A percentile compares a stretch with the other conserved stretches of the same genome.
These are phyloP conservation scores for Cydia fagiglandana DNA, from an alignment of 1,140 invertebrate genomes.

Conservation along the genomic window DNA sequence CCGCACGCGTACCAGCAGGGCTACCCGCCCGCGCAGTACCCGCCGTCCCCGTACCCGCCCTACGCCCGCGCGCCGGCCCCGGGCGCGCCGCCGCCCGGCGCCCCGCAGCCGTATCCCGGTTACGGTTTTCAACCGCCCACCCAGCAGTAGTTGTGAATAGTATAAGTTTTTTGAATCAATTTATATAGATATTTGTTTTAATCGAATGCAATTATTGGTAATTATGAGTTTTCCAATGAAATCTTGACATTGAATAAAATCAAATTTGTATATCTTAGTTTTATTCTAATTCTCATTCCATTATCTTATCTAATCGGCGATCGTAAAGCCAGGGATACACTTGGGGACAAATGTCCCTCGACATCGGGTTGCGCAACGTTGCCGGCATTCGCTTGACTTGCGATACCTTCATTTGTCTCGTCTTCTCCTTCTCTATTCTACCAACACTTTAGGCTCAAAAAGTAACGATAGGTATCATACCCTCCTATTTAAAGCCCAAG, in stretches of 20 bases:
- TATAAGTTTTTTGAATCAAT: not conserved
- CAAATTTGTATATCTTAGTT: not conserved
- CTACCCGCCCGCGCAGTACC: conserved; percentile 76
- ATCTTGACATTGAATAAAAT: conserved; percentile 26
- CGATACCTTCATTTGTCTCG: no score
- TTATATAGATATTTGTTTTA: conserved; percentile 27
- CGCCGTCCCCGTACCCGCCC: conserved; percentile 73
- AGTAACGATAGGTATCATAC: no score
- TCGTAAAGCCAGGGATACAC: no score
- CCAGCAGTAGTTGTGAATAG: conserved; percentile 57
- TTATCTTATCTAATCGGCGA: no score
- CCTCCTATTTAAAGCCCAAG: no score
- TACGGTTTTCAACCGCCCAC: conserved; percentile 77
- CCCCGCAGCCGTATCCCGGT: conserved; percentile 73
- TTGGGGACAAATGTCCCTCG: no score
- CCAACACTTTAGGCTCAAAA: no score
- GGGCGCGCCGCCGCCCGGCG: conserved; percentile 72
- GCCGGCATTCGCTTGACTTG: no score
- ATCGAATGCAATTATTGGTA: conserved; percentile 13
- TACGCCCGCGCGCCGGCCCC: conserved; percentile 75
- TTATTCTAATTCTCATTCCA: not conserved
- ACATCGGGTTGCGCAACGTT: no score
- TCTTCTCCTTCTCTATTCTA: no score
- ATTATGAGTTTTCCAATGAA: not conserved
- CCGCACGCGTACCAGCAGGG: conserved; percentile 74